Conservation (phyloP, 1,140 invertebrate genomes). For the Pentalonia nigronervosa region DNA sequence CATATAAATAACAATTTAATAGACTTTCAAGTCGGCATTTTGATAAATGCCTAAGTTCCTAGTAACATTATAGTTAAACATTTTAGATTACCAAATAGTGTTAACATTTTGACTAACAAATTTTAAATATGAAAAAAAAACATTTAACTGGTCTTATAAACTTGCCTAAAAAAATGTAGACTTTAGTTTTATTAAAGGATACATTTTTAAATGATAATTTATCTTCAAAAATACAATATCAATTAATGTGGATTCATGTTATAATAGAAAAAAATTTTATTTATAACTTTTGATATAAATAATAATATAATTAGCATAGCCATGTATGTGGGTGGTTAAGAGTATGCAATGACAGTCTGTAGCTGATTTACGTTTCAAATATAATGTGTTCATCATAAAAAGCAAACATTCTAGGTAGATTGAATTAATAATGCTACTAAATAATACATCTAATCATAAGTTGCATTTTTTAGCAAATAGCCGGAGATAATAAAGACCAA, state of each 20-base stretch:
- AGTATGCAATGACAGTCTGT: background rate
- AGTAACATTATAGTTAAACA: background rate
- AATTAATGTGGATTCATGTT: background rate
- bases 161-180: background rate
- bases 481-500: background rate
- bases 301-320: background rate
- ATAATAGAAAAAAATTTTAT: background rate
- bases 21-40: background rate
- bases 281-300: background rate
- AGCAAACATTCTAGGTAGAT: background rate
- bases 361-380: background rate
- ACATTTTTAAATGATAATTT: background rate
- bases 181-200: background rate
- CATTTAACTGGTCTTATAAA: background rate
- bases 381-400: background rate
- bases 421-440: slow-evolving; percentile 7
- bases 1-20: background rate
- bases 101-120: background rate
- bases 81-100: background rate
- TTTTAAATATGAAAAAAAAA: background rate
- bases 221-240: background rate
- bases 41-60: background rate
- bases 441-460: background rate
- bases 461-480: slow-evolving; percentile 8
- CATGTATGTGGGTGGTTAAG: background rate